Evolutionary conservation across 2,113 vertebrate genomes (phyloP).

Genomic region (Planiliza haematocheilus): DNA sequence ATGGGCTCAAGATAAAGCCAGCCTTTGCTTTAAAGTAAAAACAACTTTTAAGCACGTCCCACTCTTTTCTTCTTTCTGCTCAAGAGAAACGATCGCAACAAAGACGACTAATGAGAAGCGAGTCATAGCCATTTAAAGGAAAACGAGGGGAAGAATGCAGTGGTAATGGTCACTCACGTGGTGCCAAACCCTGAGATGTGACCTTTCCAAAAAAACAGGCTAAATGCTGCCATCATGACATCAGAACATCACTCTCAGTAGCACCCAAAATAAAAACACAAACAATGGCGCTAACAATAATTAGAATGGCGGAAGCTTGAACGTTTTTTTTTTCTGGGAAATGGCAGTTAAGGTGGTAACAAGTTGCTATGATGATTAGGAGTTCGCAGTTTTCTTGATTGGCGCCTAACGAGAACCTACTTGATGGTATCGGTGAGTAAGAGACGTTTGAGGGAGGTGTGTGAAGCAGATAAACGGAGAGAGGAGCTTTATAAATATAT

Average conservation of each 20-base stretch:
- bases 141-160: not conserved
- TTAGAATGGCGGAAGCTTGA: constrained; percentile 21
- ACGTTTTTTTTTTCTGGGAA: constrained; percentile 9
- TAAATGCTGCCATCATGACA: constrained; percentile 48
- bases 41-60: not conserved
- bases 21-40: not conserved
- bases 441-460: constrained; percentile 23
- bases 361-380: constrained; percentile 51
- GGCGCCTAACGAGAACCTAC: constrained; percentile 53
- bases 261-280: not conserved
- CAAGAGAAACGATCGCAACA: not conserved
- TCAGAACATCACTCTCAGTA: constrained; percentile 27
- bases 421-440: constrained; percentile 42
- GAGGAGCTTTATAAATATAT: not conserved
- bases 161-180: not conserved
- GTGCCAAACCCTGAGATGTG: not conserved
- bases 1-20: no score
- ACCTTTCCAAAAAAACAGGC: constrained; percentile 35
- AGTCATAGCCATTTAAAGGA: not conserved
- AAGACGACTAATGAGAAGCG: not conserved
- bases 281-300: constrained; percentile 33
- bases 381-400: constrained; percentile 56
- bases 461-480: not conserved
- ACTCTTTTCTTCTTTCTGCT: not conserved
- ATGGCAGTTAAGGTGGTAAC: constrained; percentile 37